These are phyloP conservation scores for Onthophagus sagittarius DNA, from an alignment of 2,888 invertebrate species.

Conservation along the genomic window DNA sequence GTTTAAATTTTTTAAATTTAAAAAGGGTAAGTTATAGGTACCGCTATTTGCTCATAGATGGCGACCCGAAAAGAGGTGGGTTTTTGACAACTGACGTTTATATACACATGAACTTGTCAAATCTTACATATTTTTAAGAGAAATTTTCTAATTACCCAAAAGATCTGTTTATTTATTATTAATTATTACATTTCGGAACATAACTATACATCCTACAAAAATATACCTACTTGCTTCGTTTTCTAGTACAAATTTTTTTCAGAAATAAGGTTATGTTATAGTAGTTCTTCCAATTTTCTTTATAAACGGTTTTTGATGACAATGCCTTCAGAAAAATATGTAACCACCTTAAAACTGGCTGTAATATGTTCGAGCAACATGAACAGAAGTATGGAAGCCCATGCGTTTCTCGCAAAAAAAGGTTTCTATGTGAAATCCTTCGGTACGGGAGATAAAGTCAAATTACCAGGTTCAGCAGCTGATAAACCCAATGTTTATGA, in stretches of 20 bases:
- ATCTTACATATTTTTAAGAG: no score
- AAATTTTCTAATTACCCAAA: no score
- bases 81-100: no score
- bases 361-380: slow-evolving; percentile 99
- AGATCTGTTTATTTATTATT: no score
- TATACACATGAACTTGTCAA: no score
- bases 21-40: no score
- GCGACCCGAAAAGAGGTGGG: no score
- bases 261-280: not conserved
- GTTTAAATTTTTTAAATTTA: no score
- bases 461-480: slow-evolving; percentile 90
- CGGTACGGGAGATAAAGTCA: slow-evolving; percentile 93
- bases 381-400: slow-evolving; percentile 99
- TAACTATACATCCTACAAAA: no score
- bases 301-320: not conserved
- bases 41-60: no score
- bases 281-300: not conserved
- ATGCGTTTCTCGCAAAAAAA: slow-evolving; percentile 94
- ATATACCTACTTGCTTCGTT: no score
- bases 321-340: slow-evolving; percentile 24
- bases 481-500: slow-evolving; percentile 97
- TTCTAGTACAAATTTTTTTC: not conserved
- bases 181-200: no score
- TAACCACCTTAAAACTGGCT: slow-evolving; percentile 70
- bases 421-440: slow-evolving; percentile 94